Percentiles rank a stretch among this genome's conserved stretches.
Evolutionary conservation across 1,140 invertebrate species (phyloP).

Genomic region (Drosophila suzukii): DNA sequence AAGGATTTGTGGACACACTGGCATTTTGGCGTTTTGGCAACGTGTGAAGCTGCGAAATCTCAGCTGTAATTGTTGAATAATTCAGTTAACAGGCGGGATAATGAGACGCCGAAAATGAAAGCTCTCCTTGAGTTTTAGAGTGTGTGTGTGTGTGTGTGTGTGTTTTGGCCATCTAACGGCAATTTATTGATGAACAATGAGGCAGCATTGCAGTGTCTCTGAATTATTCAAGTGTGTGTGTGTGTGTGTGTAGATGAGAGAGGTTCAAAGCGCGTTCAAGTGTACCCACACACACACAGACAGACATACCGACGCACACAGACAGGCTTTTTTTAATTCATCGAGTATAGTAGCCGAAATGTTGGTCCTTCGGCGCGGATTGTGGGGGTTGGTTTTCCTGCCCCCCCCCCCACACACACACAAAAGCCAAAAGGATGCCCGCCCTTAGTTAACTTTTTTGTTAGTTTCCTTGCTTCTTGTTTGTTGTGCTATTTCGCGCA

Average conservation of each 20-base stretch:
- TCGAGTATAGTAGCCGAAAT: constrained; percentile 57
- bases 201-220: constrained; percentile 64
- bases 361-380: constrained; percentile 33
- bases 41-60: constrained; percentile 63
- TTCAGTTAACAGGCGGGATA: constrained; percentile 52
- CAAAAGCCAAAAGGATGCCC: constrained; percentile 13
- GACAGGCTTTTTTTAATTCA: constrained; percentile 63
- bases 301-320: too few species aligned
- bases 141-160: constrained; percentile 6
- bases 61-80: constrained; percentile 64
- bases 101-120: constrained; percentile 56
- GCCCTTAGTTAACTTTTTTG: constrained; percentile 80
- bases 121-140: constrained; percentile 9
- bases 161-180: constrained; percentile 26
- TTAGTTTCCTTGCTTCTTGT: constrained; percentile 69
- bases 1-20: constrained; percentile 63
- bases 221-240: constrained; percentile 63
- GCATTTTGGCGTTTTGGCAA: constrained; percentile 34
- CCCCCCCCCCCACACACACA: constrained; percentile 5
- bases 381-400: constrained; percentile 57
- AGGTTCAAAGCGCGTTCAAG: constrained; percentile 60
- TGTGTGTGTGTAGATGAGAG: constrained; percentile 35
- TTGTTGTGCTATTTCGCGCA: constrained; percentile 73
- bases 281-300: constrained; percentile 47
- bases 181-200: constrained; percentile 47